Evolutionary conservation across 53 echinoderm and acorn worm species (phyloP).

Genomic region (Holothuria leucospilota): DNA sequence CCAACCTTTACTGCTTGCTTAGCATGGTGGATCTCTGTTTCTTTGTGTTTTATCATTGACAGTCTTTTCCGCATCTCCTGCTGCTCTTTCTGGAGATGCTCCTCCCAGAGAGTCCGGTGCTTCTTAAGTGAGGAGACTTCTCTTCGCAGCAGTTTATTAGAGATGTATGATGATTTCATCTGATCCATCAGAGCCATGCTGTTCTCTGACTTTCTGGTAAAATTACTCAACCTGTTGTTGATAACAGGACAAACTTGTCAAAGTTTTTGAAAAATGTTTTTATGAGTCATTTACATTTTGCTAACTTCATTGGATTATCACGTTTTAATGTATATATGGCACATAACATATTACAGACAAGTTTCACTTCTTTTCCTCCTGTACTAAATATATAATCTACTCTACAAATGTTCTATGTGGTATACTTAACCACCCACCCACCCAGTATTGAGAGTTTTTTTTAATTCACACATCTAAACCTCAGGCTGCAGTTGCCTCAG

Average conservation of each 20-base stretch:
- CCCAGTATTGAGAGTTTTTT: too few relatives aligned
- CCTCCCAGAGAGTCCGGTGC: conserved; percentile 54
- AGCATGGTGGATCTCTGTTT: background rate
- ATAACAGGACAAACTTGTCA: background rate
- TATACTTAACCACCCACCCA: too few relatives aligned
- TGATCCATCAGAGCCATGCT: conserved; percentile 62
- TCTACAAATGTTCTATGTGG: too few relatives aligned
- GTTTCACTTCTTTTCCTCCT: too few relatives aligned
- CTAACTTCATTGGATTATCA: too few relatives aligned
- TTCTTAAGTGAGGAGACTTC: conserved; percentile 68
- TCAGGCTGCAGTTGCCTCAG: too few relatives aligned
- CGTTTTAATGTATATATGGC: too few relatives aligned
- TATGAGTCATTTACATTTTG: too few relatives aligned
- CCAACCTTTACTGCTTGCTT: conserved; percentile 15
- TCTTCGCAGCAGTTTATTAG: conserved; percentile 83
- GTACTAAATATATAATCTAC: too few relatives aligned
- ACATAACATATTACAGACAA: too few relatives aligned
- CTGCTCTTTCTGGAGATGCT: conserved; percentile 41
- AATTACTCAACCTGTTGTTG: conserved; percentile 9
- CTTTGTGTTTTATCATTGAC: conserved; percentile 11
- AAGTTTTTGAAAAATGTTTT: too few relatives aligned
- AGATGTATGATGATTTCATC: conserved; percentile 83
- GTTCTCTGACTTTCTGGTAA: conserved; percentile 22
- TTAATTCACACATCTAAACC: too few relatives aligned
- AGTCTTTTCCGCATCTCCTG: conserved; percentile 18